These are phyloP conservation scores for Tautogolabrus adspersus DNA, from an alignment of 2,113 vertebrate species.

Conservation along the genomic window DNA sequence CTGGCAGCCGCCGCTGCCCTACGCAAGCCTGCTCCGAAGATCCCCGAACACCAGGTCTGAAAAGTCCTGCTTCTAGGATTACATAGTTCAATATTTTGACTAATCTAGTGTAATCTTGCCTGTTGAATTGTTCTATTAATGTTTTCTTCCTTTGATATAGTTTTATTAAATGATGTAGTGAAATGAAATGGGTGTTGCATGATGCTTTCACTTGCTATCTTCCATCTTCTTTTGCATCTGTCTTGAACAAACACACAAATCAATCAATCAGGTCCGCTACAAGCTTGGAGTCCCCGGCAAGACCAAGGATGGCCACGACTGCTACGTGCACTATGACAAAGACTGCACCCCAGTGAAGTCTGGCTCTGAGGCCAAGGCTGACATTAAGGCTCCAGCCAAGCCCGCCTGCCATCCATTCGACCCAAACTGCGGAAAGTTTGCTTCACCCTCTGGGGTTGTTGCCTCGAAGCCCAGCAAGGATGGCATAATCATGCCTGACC, in stretches of 20 bases:
- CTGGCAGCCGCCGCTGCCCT: slow-evolving; percentile 74
- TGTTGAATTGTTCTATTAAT: slow-evolving; percentile 34
- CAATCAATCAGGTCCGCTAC: slow-evolving; percentile 76
- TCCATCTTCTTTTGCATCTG: slow-evolving; percentile 54
- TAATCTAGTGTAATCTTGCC: slow-evolving; percentile 52
- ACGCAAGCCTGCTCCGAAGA: slow-evolving; percentile 60
- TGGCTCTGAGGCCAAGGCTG: slow-evolving; percentile 34
- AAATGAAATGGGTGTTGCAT: slow-evolving; percentile 60
- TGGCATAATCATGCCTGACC: slow-evolving; percentile 79
- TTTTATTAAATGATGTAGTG: slow-evolving; percentile 60
- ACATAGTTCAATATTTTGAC: slow-evolving; percentile 41
- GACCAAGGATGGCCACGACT: slow-evolving; percentile 85
- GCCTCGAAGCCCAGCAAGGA: slow-evolving; percentile 45
- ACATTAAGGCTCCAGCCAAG: slow-evolving; percentile 54
- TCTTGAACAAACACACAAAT: slow-evolving; percentile 65
- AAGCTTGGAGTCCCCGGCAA: slow-evolving; percentile 78
- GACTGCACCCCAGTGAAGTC: slow-evolving; percentile 77
- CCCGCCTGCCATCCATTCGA: slow-evolving; percentile 83
- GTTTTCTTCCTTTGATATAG: slow-evolving; percentile 43
- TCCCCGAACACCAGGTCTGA: slow-evolving; percentile 82
- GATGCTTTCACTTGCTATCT: slow-evolving; percentile 60
- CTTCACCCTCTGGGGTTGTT: slow-evolving; percentile 18
- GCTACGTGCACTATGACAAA: slow-evolving; percentile 84
- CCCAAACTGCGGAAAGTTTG: slow-evolving; percentile 77
- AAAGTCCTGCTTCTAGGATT: slow-evolving; percentile 58